Conservation (phyloP, 2,888 invertebrate species). For the Parnassius glacialis region DNA sequence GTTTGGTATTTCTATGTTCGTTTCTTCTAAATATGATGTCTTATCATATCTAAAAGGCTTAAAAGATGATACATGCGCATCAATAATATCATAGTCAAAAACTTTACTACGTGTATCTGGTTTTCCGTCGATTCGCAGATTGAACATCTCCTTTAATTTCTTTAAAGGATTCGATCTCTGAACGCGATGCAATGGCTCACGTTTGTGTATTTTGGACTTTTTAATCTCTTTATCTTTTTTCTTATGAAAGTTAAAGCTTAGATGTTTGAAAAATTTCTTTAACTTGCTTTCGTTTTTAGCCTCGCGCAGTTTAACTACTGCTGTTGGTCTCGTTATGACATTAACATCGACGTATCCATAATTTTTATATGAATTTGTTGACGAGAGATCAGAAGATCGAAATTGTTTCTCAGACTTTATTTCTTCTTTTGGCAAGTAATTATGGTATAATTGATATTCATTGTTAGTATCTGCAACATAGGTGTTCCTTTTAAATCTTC, state of each 20-base stretch:
- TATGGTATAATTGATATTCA: constrained; percentile 14
- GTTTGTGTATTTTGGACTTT: constrained; percentile 31
- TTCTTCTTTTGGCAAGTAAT: constrained; percentile 17
- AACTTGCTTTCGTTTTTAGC: constrained; percentile 35
- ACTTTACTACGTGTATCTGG: constrained; percentile 25
- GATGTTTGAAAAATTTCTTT: constrained; percentile 40
- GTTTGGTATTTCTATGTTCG: constrained; percentile 48
- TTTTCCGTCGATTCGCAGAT: constrained; percentile 28
- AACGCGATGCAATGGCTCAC: constrained; percentile 26
- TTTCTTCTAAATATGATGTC: constrained; percentile 38
- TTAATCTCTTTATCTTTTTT: constrained; percentile 32
- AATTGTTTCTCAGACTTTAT: neutral
- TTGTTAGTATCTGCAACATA: neutral
- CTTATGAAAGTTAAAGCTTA: constrained; percentile 38
- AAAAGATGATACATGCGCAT: constrained; percentile 34
- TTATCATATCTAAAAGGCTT: constrained; percentile 39
- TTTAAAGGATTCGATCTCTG: constrained; percentile 51
- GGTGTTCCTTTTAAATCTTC: constrained; percentile 4
- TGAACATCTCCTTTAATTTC: constrained; percentile 47
- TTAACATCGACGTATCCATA: constrained; percentile 23
- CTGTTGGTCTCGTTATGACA: constrained; percentile 15
- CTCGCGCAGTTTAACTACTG: constrained; percentile 26
- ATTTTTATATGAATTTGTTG: constrained; percentile 8
- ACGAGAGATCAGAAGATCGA: neutral
- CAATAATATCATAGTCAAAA: constrained; percentile 40